A percentile compares a stretch with the other conserved stretches of the same genome.
phyloP scores from a whole-genome alignment of 2,888 invertebrate genomes.

The Clanis bilineata region DNA sequence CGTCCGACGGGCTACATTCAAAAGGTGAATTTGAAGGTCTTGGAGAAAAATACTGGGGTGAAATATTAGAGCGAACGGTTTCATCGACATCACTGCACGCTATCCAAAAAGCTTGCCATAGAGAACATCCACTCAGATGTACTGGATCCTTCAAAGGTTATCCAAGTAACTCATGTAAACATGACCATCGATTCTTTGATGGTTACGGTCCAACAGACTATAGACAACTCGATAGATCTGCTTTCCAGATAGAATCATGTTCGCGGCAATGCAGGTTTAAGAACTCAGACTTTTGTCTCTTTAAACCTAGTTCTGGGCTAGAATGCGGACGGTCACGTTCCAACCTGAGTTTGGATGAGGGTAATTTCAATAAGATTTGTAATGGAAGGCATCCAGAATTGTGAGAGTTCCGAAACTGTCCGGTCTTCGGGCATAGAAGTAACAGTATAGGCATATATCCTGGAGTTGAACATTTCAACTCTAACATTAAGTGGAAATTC shows the following conservation, averaged over 20 bases:
- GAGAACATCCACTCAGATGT: conserved; percentile 63
- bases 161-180: conserved; percentile 64
- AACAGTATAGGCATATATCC: conserved; percentile 77
- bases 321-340: conserved; percentile 76
- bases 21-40: conserved; percentile 85
- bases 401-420: conserved; percentile 80
- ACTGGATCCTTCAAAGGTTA: conserved; percentile 77
- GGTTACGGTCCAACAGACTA: conserved; percentile 69
- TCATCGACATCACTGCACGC: conserved; percentile 89
- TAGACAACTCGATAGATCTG: conserved; percentile 69
- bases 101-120: conserved; percentile 80
- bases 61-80: conserved; percentile 89
- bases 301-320: conserved; percentile 65
- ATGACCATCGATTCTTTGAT: conserved; percentile 72
- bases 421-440: conserved; percentile 80
- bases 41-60: conserved; percentile 88
- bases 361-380: conserved; percentile 73
- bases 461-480: conserved; percentile 75
- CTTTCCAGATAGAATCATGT: conserved; percentile 77
- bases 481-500: conserved; percentile 77
- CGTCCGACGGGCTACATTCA: conserved; percentile 74
- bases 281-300: conserved; percentile 74
- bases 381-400: conserved; percentile 77
- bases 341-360: conserved; percentile 75
- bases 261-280: conserved; percentile 74